Evolutionary conservation across 2,113 vertebrate genomes (phyloP).

Genomic region (Rhynchopsitta pachyrhyncha): DNA sequence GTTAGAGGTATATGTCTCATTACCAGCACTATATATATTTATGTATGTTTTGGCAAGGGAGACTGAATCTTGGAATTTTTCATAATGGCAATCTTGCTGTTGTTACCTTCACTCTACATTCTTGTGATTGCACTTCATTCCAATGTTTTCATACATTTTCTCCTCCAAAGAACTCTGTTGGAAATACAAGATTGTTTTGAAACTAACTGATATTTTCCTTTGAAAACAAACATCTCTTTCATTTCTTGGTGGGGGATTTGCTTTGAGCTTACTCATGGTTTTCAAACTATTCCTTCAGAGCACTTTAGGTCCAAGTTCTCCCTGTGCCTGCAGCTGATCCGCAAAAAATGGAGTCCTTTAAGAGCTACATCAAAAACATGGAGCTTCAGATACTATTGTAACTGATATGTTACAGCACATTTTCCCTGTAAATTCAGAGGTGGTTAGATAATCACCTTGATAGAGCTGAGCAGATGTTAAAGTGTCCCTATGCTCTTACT

Average conservation of each 20-base stretch:
- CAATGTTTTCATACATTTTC: slow-evolving; percentile 25
- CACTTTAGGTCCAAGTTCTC: background rate
- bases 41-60: slow-evolving; percentile 43
- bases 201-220: slow-evolving; percentile 29
- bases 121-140: slow-evolving; percentile 22
- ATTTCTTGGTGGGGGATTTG: background rate
- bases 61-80: background rate
- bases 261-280: slow-evolving; percentile 16
- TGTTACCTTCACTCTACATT: slow-evolving; percentile 45
- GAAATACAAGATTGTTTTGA: slow-evolving; percentile 46
- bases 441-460: background rate
- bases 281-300: background rate
- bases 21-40: background rate
- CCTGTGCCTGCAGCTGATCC: background rate
- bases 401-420: background rate
- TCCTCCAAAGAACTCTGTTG: slow-evolving; percentile 8
- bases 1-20: background rate
- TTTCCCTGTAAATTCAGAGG: background rate
- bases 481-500: background rate
- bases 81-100: background rate
- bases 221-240: slow-evolving; percentile 41
- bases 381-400: background rate
- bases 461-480: background rate
- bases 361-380: background rate
- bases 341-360: background rate